A percentile compares a stretch with the other conserved stretches of the same genome.
Evolutionary conservation across 2,888 invertebrate species (phyloP).

Genomic region (Alentia gelatinosa): DNA sequence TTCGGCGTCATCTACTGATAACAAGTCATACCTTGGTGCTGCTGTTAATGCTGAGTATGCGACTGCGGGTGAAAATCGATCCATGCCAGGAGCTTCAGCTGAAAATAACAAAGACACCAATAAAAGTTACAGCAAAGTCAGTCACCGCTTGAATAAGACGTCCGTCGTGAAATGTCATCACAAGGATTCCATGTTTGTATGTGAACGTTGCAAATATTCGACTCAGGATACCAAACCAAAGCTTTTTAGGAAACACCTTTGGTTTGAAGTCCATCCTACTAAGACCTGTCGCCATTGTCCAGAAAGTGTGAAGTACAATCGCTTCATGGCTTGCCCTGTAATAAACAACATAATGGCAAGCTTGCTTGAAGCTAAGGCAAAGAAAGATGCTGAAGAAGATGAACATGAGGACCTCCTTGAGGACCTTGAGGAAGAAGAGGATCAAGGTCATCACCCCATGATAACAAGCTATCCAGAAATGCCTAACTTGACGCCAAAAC

Average conservation of each 20-base stretch:
- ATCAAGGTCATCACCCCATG: too few species aligned
- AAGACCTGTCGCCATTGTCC: conserved; percentile 4
- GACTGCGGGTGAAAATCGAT: not conserved
- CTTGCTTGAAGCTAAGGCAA: not conserved
- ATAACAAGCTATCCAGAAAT: too few species aligned
- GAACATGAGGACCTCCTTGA: not conserved
- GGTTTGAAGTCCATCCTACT: conserved; percentile 19
- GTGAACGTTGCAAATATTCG: not conserved
- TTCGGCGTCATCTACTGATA: not conserved
- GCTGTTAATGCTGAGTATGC: too few species aligned
- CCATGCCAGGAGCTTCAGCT: not conserved
- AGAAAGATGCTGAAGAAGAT: not conserved
- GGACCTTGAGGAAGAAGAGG: not conserved
- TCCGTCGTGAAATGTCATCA: not conserved
- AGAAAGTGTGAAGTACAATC: not conserved
- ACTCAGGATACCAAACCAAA: not conserved
- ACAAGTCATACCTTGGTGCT: too few species aligned
- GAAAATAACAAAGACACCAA: not conserved
- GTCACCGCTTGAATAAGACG: not conserved
- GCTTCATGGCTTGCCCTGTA: not conserved
- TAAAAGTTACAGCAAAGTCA: not conserved
- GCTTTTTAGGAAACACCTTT: conserved; percentile 1
- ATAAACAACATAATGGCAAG: not conserved
- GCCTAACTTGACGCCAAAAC: too few species aligned
- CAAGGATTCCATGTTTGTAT: not conserved